Base-by-base conservation (phyloP, 1,140 invertebrate genomes). In the Matsumurasca onukii region DNA sequence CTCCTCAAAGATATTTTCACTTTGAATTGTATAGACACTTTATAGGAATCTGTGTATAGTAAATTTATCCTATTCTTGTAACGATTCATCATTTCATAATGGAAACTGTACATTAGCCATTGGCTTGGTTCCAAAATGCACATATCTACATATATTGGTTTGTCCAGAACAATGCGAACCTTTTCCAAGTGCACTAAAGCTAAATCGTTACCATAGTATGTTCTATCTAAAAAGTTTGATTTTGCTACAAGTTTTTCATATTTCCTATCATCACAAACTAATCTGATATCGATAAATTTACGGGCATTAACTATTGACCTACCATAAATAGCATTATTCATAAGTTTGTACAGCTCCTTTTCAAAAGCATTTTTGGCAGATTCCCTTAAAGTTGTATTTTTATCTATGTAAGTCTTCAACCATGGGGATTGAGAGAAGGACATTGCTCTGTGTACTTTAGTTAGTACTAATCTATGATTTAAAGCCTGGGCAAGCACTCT, bases 361-460 rank as follows among this genome's bases (percentile, higher is more conserved):
- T 45, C 9, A 45, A 45, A 45, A 45, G 39, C 9, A 12, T 9
- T 45, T 45, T 9, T 45, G 9, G 39, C 39, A 12, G 39, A 9
- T 12, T 9, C 9, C n/a, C 39, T 9, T 45, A 9, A 12, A 45
- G 39, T 45, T 9, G 39, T 45, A 45, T 45, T 45, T 45, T 9
- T 12, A 45, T 66, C 45, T 22, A 66, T 66, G 27, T 24, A 66
- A 22, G 27, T 13, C 27, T 0, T 3, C n/a, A 66, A 12, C 39
- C 45, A 66, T 17, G 0, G 1, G 49, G 64, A 66, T 20, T 66
- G 45, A 2, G 24, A 2, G 27, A 66, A 66, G 1, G 1, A 0
- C 25, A 45, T n/a, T 17, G 49, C 39, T 52, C n/a, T 66, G 27
- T 66, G 22, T n/a, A 67, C 52, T 15, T 66, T 66, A 15, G 30